Conservation (phyloP, 2,888 invertebrate species). For the Sabellastarte sp. region DNA sequence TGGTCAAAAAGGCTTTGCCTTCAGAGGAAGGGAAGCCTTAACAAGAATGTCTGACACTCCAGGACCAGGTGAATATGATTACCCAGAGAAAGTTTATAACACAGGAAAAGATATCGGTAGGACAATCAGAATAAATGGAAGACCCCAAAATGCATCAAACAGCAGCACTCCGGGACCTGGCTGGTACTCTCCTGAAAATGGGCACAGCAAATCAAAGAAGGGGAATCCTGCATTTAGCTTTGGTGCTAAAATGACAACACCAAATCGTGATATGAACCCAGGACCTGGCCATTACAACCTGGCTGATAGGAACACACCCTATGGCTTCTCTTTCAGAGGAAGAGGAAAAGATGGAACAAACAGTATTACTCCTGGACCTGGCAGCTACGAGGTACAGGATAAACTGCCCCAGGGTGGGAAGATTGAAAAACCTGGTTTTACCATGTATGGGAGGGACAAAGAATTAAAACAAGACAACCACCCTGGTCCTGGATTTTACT, state of each 20-base stretch:
- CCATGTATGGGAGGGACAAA: neutral
- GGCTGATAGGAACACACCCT: neutral
- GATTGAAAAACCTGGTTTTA: neutral
- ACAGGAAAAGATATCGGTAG: neutral
- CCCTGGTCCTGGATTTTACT: neutral
- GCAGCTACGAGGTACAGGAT: neutral
- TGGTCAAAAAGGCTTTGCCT: neutral
- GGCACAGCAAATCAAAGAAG: neutral
- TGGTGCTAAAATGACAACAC: neutral
- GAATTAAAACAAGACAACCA: neutral
- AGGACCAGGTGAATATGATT: neutral
- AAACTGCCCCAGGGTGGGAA: neutral
- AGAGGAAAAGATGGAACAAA: neutral
- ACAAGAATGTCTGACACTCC: neutral
- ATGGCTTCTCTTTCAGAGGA: neutral
- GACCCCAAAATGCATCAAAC: neutral
- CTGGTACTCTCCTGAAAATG: neutral
- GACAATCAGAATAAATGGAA: neutral
- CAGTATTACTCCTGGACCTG: neutral
- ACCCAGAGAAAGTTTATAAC: neutral
- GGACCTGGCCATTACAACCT: neutral
- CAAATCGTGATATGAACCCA: neutral
- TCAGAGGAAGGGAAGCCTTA: neutral
- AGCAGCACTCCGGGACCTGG: neutral
- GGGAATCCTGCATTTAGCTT: neutral